Conservation (phyloP, 2,797 vertebrate genomes). For the Galagoides demidoff region DNA sequence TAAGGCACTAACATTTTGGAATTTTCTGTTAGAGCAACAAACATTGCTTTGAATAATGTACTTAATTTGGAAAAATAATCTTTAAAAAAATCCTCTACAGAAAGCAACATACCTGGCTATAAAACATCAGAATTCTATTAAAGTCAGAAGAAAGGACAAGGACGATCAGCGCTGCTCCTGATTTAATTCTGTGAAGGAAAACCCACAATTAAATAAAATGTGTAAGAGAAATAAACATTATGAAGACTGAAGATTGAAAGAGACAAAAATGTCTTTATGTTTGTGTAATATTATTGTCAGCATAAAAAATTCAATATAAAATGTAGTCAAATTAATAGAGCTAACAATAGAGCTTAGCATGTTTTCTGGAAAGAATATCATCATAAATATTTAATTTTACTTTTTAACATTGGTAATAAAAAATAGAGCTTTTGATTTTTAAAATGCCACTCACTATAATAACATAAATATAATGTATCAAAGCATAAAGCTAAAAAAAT, state of each 20-base stretch:
- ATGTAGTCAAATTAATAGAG: conserved; percentile 4
- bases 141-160: background rate
- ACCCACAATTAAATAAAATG: background rate
- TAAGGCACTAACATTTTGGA: background rate
- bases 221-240: background rate
- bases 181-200: background rate
- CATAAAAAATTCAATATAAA: background rate
- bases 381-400: conserved; percentile 3
- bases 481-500: background rate
- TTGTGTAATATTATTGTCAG: background rate
- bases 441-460: background rate
- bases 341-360: background rate
- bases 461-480: background rate
- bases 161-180: background rate
- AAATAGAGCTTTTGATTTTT: background rate
- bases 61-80: background rate
- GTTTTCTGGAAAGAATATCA: background rate
- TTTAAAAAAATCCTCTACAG: background rate
- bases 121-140: background rate
- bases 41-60: background rate
- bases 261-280: background rate
- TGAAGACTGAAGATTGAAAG: background rate
- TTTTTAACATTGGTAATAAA: conserved; percentile 24
- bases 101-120: background rate
- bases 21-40: background rate